phyloP scores from a whole-genome alignment of 2,113 vertebrate genomes.

The Oncorhynchus clarkii region DNA sequence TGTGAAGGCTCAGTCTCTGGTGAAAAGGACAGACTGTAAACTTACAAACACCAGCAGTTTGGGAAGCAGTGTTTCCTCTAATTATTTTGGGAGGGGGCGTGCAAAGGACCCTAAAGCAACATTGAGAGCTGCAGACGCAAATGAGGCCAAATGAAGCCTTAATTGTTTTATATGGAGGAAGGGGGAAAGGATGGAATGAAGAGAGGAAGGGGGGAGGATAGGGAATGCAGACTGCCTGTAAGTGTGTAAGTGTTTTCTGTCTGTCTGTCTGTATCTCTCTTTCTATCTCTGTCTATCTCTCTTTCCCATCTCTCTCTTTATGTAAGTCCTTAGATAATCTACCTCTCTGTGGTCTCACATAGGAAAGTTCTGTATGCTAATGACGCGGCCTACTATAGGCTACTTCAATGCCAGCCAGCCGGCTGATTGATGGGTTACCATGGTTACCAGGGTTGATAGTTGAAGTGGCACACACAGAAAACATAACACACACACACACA shows the following conservation, averaged over 20 bases:
- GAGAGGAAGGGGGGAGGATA: background rate
- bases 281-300: background rate
- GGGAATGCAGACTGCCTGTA: too few relatives aligned
- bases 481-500: background rate
- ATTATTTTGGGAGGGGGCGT: background rate
- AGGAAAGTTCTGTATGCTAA: too few relatives aligned
- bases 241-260: too few relatives aligned
- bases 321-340: too few relatives aligned
- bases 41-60: background rate
- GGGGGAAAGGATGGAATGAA: too few relatives aligned
- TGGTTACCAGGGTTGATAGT: background rate
- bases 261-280: too few relatives aligned
- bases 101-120: too few relatives aligned
- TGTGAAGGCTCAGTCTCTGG: background rate
- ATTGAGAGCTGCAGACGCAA: too few relatives aligned
- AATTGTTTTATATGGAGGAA: too few relatives aligned
- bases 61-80: background rate
- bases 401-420: background rate
- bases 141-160: too few relatives aligned
- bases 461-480: constrained; percentile 6
- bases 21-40: constrained; percentile 24
- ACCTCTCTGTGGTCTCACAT: too few relatives aligned
- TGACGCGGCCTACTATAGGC: background rate
- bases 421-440: background rate
- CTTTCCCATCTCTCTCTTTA: background rate